phyloP scores from a whole-genome alignment of 1,140 invertebrate species.

The Dendroctonus ponderosae region DNA sequence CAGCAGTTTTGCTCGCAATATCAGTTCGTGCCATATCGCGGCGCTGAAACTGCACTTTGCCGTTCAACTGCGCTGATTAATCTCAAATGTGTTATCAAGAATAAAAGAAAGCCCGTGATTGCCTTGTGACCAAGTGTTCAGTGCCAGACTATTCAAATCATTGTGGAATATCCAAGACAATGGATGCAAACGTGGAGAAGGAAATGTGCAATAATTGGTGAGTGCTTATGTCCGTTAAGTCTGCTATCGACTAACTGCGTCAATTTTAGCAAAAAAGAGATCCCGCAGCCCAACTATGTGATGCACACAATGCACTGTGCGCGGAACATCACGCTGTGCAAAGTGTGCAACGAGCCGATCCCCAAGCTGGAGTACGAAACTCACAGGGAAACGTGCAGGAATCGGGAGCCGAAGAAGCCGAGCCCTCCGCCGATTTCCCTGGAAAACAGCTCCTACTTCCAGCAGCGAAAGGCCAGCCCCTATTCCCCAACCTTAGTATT shows the following conservation, averaged over 20 bases:
- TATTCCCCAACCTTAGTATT: neutral
- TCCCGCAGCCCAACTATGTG: conserved; percentile 50
- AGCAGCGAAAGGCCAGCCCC: conserved; percentile 34
- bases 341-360: conserved; percentile 47
- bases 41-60: neutral
- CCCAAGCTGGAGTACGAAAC: conserved; percentile 44
- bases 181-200: conserved; percentile 43
- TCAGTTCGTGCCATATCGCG: conserved; percentile 9
- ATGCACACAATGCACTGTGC: conserved; percentile 51
- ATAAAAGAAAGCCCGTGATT: neutral
- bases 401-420: conserved; percentile 23
- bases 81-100: neutral
- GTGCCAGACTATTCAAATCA: neutral
- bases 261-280: conserved; percentile 48
- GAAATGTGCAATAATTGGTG: conserved; percentile 47
- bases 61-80: neutral
- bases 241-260: conserved; percentile 11
- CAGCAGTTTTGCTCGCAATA: conserved; percentile 23
- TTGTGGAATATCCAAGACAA: conserved; percentile 16
- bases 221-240: conserved; percentile 24
- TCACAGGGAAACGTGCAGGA: conserved; percentile 41
- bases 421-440: conserved; percentile 34
- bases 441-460: conserved; percentile 42
- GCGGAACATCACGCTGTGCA: conserved; percentile 47
- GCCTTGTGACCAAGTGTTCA: neutral